phyloP scores from a whole-genome alignment of 2,113 vertebrate genomes.

The Callipepla californica region DNA sequence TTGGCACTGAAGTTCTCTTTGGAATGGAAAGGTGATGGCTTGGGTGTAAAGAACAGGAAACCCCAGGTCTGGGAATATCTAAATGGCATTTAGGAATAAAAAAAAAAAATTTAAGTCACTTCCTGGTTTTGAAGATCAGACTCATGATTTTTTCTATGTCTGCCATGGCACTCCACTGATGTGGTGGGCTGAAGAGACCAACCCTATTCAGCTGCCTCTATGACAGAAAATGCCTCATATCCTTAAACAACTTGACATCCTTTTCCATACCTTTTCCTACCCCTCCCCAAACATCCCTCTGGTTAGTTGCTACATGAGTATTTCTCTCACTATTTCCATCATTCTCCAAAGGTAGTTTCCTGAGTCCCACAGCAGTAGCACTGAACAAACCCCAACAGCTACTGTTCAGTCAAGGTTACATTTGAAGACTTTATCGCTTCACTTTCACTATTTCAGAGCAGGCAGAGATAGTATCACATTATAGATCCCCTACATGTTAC shows the following conservation, averaged over 20 bases:
- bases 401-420: background rate
- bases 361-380: background rate
- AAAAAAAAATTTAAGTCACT: background rate
- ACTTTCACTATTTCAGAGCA: slow-evolving; percentile 2
- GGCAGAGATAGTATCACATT: background rate
- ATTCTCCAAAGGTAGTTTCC: background rate
- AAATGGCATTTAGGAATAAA: background rate
- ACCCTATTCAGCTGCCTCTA: background rate
- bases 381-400: background rate
- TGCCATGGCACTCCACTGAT: background rate
- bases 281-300: background rate
- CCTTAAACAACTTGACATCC: background rate
- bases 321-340: background rate
- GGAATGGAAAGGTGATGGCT: background rate
- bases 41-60: background rate
- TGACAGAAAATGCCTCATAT: background rate
- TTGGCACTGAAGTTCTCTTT: background rate
- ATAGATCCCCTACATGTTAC: background rate
- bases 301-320: background rate
- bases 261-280: background rate
- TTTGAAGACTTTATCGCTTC: slow-evolving; percentile 15
- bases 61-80: background rate
- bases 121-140: background rate
- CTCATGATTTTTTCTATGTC: background rate
- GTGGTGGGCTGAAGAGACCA: background rate